Base-by-base conservation (phyloP, 2,113 vertebrate genomes). In the Pelodiscus sinensis region DNA sequence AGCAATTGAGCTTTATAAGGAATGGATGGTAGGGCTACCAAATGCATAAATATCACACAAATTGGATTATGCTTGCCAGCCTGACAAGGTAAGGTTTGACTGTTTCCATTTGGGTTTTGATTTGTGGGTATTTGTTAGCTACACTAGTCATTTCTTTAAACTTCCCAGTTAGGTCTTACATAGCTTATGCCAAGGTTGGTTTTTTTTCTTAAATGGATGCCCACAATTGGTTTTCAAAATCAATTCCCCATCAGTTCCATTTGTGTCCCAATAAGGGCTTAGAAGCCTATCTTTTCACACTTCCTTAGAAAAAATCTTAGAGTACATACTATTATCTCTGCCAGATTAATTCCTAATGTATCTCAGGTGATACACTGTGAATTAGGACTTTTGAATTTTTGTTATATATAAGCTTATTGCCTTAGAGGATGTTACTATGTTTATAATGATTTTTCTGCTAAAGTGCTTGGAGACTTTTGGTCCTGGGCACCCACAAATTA, bases 331-430 rank as follows among this genome's bases (percentile, higher is more conserved):
- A 3, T 89, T 88, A 83, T 92, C 62, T 90, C 62, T 81, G 75
- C 75, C 94, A 96, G 94, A 94, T 92, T 90, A 89, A 92, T 86
- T 94, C 87, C 87, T 94, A 51, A 29, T 88, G 62, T 85, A 88
- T 88, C 92, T 89, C 44, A 79, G 24, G 84, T 86, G 82, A 88
- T 87, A 93, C 92, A 86, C 88, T 93, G 92, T 81, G 60, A 80
- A 62, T 78, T 94, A 96, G 86, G 35, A 27, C 55, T 77, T 93
- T 83, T 89, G 84, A 87, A 50, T 78, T 5, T 86, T 92, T 86
- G 92, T 52, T 57, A 89, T 87, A 92, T 65, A 90, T 89, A 92
- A 73, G 56, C 77, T 35, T 57, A 7, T 65, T 93, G 71, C 87
- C 73, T 88, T 87, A 79, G 86, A 85, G 51, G 77, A 22, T 75